These are phyloP conservation scores for Chunga burmeisteri DNA, from an alignment of 2,113 vertebrate genomes.

Conservation along the genomic window DNA sequence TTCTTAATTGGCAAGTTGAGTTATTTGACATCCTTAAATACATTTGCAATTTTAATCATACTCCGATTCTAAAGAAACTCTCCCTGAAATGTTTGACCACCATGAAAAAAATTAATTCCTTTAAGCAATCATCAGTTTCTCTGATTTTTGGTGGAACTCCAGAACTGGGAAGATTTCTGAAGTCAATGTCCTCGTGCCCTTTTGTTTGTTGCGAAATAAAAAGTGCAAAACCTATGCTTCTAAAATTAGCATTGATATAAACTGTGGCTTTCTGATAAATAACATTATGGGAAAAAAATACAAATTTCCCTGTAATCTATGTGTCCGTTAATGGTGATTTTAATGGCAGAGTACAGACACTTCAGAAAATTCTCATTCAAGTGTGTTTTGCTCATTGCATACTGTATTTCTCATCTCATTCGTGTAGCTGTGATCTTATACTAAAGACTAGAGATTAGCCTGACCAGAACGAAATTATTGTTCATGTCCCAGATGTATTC, in stretches of 20 bases:
- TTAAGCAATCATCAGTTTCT: background rate
- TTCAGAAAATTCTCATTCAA: background rate
- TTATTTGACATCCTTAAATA: background rate
- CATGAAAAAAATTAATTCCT: background rate
- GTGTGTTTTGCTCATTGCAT: background rate
- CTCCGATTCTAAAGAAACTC: background rate
- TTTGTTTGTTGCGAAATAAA: background rate
- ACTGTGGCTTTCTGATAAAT: background rate
- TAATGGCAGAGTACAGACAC: background rate
- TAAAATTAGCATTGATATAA: background rate
- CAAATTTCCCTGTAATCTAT: background rate
- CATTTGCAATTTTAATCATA: background rate
- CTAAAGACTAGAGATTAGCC: slow-evolving; percentile 2
- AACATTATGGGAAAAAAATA: background rate
- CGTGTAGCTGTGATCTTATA: background rate
- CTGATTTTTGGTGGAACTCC: background rate
- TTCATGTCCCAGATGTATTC: slow-evolving; percentile 31
- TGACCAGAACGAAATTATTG: slow-evolving; percentile 26
- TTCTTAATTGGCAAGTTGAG: background rate
- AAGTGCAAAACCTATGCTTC: background rate
- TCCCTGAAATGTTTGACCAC: background rate
- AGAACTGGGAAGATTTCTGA: background rate
- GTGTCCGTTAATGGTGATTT: background rate
- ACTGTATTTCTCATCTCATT: background rate
- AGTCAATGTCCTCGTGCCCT: background rate